Evolutionary conservation across 2,888 invertebrate species (phyloP).

Genomic region (Troides helena): DNA sequence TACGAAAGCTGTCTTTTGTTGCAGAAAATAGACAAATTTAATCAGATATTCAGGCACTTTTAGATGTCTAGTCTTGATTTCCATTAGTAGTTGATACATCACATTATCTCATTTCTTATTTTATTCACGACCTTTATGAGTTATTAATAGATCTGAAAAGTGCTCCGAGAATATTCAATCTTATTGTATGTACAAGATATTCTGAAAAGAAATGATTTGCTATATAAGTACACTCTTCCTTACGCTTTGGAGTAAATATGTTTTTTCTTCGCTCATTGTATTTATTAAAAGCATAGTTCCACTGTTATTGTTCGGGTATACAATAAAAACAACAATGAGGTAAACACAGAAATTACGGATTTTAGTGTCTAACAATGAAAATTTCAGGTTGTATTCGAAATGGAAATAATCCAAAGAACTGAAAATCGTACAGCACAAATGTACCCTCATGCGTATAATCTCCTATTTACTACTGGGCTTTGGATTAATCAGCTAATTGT

Average conservation of each 20-base stretch:
- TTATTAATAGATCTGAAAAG: too few species aligned
- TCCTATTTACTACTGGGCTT: conserved; percentile 5
- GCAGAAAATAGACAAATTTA: too few species aligned
- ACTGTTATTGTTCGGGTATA: neutral
- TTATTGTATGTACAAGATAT: too few species aligned
- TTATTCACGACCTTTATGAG: too few species aligned
- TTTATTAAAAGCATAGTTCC: neutral
- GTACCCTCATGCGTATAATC: conserved; percentile 1
- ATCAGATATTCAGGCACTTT: too few species aligned
- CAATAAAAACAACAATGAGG: conserved; percentile 5
- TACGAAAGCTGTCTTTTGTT: too few species aligned
- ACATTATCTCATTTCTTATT: too few species aligned
- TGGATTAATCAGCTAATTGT: conserved; percentile 19
- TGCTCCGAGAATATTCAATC: too few species aligned
- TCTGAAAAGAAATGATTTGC: too few species aligned
- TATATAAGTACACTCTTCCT: too few species aligned
- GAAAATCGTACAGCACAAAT: neutral
- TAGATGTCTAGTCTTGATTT: too few species aligned
- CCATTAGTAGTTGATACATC: too few species aligned
- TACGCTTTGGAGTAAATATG: neutral
- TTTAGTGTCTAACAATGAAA: neutral
- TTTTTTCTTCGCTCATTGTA: neutral
- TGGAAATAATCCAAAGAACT: neutral
- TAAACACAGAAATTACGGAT: neutral
- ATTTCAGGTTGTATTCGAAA: neutral